A percentile compares a stretch with the other conserved stretches of the same genome.
phyloP scores from a whole-genome alignment of 2,888 invertebrate species.

The Chydorus sphaericus region DNA sequence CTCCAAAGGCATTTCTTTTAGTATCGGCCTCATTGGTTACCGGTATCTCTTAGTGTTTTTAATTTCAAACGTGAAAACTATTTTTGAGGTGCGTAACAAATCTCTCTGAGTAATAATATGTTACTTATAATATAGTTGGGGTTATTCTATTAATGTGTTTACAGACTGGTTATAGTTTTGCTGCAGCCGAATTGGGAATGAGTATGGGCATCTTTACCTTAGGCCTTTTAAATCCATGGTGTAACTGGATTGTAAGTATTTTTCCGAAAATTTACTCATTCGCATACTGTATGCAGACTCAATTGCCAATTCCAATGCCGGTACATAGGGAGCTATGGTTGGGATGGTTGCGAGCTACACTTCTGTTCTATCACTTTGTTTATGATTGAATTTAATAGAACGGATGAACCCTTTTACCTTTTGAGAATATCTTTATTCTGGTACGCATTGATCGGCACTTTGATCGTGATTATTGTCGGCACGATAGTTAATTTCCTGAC shows the following conservation, averaged over 20 bases:
- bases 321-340: conserved; percentile 23
- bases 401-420: no score
- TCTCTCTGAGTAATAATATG: conserved; percentile 51
- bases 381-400: no score
- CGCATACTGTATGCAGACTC: neutral
- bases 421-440: no score
- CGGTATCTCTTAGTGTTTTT: conserved; percentile 69
- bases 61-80: conserved; percentile 71
- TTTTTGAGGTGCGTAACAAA: conserved; percentile 59
- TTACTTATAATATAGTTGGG: conserved; percentile 41
- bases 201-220: conserved; percentile 71
- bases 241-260: conserved; percentile 52
- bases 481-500: no score
- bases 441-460: no score
- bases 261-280: neutral
- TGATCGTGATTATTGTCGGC: no score
- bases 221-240: conserved; percentile 78
- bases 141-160: conserved; percentile 34
- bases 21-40: conserved; percentile 60
- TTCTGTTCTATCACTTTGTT: conserved; percentile 22
- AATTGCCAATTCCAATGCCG: no score
- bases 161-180: conserved; percentile 42
- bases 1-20: conserved; percentile 52
- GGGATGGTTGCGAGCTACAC: conserved; percentile 21
- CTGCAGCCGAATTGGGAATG: conserved; percentile 78